These are phyloP conservation scores for Ceratina japonica DNA, from an alignment of 1,140 invertebrate species.

Conservation along the genomic window DNA sequence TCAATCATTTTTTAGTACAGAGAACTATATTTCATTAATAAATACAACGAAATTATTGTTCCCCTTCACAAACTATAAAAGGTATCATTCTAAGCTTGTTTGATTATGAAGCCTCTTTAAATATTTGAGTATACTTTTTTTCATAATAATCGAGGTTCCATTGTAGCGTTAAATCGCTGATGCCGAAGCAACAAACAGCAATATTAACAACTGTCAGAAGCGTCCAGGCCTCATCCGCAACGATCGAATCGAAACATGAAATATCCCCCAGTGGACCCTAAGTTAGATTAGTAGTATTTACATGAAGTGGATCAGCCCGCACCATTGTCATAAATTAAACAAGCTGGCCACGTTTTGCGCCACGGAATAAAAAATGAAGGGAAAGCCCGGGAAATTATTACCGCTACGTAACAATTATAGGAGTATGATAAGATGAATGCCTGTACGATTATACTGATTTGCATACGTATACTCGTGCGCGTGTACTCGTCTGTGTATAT, in stretches of 20 bases:
- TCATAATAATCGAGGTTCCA: too few relatives aligned
- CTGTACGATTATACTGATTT: slow-evolving; percentile 17
- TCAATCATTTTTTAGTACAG: too few relatives aligned
- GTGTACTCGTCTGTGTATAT: slow-evolving; percentile 45
- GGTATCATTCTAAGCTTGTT: too few relatives aligned
- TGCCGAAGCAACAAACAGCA: neutral
- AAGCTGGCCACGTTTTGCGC: slow-evolving; percentile 33
- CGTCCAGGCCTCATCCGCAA: slow-evolving; percentile 8
- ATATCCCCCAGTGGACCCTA: slow-evolving; percentile 22
- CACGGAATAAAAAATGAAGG: neutral
- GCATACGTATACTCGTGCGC: slow-evolving; percentile 27
- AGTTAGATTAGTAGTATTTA: slow-evolving; percentile 20
- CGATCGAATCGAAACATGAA: slow-evolving; percentile 9
- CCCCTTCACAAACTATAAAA: too few relatives aligned
- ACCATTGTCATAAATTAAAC: neutral
- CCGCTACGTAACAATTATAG: slow-evolving; percentile 43
- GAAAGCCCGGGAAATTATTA: neutral
- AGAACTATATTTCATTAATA: too few relatives aligned
- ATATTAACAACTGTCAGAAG: slow-evolving; percentile 23
- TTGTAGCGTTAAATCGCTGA: neutral
- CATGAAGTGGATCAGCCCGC: neutral
- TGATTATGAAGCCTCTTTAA: too few relatives aligned
- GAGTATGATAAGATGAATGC: slow-evolving; percentile 38
- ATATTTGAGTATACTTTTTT: too few relatives aligned
- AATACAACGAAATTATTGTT: too few relatives aligned